Base-by-base conservation (phyloP, 2,888 invertebrate genomes). In the Andricus quercusramuli region DNA sequence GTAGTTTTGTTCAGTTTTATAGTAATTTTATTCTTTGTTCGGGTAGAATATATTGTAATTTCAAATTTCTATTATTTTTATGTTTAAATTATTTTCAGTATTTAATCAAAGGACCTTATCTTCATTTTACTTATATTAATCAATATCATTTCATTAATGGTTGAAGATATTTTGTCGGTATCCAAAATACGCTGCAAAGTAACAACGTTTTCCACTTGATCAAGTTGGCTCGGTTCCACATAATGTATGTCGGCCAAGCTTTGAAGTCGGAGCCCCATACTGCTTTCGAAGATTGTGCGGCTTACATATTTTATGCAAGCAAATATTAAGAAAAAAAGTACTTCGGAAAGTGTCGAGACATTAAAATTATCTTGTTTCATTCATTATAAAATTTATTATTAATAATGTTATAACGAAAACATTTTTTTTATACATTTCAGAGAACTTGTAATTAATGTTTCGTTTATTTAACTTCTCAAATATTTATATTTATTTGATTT, bases 281-380 rank as follows among this genome's bases (percentile, higher is more conserved):
- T 62, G 62, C 4, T 62, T 62, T 62, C 62, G 5, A 62, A 62
- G 62, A 62, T 62, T 62, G 11, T 25, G n/a, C 9, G 62, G 62
- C n/a, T 62, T 25, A 62, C 62, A 22, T 62, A 62, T 62, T 62
- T 62, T 62, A 62, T 62, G 62, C 62, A 25, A 62, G 62, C n/a
- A 62, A 62, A 62, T 62, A 62, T 25, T 2, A 22, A 15, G 5
- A n/a, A 22, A 25, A 62, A 22, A 62, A 62, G 22, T 56, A 56
- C 20, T n/a, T 56, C 3, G 17, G 56, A 56, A 56, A 56, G 17
- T 59, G 59, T 1, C 4, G 22, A 59, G 25, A 62, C 13, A 13
- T 13, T 22, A 62, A 62, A 22, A 25, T 62, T 3, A 11, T 25
- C 13, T 25, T 25, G 25, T 13, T 9, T 25, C n/a, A 22, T 62